Evolutionary conservation across 2,113 vertebrate genomes (phyloP).

Genomic region (Callorhinus ursinus): DNA sequence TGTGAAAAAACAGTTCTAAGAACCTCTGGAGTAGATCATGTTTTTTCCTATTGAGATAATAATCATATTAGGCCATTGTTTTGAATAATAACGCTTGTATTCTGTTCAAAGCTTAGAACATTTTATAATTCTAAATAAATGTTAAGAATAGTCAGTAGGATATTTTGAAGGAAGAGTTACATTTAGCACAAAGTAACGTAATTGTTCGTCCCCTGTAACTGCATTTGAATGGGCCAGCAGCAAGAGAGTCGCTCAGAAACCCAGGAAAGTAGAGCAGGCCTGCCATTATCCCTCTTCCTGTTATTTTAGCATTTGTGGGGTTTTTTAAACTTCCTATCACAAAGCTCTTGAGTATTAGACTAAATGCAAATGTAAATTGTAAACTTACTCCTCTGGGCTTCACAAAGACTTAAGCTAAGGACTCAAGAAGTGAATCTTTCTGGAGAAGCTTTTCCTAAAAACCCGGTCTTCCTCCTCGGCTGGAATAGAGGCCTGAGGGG

Average conservation of each 20-base stretch:
- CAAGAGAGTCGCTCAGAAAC: neutral
- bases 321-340: neutral
- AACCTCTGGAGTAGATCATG: neutral
- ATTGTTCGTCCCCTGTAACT: neutral
- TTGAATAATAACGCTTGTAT: neutral
- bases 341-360: neutral
- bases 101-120: neutral
- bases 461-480: rapidly evolving
- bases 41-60: neutral
- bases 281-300: neutral
- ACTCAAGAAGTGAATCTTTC: neutral
- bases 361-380: neutral
- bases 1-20: neutral
- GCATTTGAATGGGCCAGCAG: neutral
- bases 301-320: neutral
- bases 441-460: neutral
- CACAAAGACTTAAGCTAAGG: neutral
- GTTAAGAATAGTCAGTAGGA: neutral
- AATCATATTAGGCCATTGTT: neutral
- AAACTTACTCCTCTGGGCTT: neutral
- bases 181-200: neutral
- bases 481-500: rapidly evolving
- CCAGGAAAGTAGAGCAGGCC: neutral
- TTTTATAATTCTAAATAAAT: neutral
- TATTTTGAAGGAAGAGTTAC: neutral